Evolutionary conservation across 64 coral and sea anemone genomes (phyloP), one percentile per base, ranked within the genome.

Genomic region (Acropora yongei): DNA sequence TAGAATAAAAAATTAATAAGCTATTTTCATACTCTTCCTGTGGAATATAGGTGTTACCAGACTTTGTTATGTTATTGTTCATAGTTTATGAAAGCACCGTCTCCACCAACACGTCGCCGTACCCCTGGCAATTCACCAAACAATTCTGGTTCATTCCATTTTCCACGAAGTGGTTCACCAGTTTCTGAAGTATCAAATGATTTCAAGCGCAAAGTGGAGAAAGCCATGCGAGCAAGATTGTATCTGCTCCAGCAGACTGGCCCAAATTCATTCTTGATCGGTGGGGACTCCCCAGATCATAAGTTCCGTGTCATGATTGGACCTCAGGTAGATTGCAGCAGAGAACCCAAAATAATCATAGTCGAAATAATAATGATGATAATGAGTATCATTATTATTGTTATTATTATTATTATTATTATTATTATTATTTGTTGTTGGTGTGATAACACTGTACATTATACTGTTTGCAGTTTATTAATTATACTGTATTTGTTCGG

Each of bases 231-330:
- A 65, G 94, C 94, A 41, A 93, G 97, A 46, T 83, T 99, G 41
- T 99, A 99, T 76, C 91, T 99, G 5, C 46, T 99, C 6, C 97
- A 99, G 49, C 97, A 99, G 93, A 87, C 93, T 68, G 97, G 97
- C 53, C 97, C 97, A 0, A 99, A 99, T 48, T 99, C 97, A 2
- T 99, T 99, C 44, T 48, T 99, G 13, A 99, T 99, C 92, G 94
- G 97, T 79, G 97, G 97, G 55, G 97, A 99, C 77, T 96, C 94
- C 0, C 97, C 97, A 19, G 93, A 89, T 74, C 97, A 99, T 72
- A 99, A 99, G 44, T 99, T 99, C 79, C 90, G 91, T 53, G 97
- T 99, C 45, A 99, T 99, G 68, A 99, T 99, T 76, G 97, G 97
- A 79, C 95, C 95, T 41, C 97, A 99, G 97, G 97, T 99, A 94